Percentiles rank a stretch among this genome's conserved stretches.
Conservation (phyloP, 2,797 vertebrate species). For the Glyptemys insculpta region DNA sequence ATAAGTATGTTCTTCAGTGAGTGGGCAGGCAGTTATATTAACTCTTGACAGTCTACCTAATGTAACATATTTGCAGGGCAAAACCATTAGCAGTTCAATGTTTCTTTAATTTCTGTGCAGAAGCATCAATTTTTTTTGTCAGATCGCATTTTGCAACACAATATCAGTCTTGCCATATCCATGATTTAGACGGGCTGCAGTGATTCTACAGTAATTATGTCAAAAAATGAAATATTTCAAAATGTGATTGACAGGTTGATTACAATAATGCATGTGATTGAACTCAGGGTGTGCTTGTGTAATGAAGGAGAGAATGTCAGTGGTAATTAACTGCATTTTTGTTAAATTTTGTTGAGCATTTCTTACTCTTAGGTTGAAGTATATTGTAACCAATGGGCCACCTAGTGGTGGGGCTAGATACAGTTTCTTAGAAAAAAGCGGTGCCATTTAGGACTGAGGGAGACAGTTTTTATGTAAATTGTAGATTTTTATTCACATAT, state of each 20-base stretch:
- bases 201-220: constrained; percentile 81
- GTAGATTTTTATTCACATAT: background rate
- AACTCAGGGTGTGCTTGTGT: constrained; percentile 74
- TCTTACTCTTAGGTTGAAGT: constrained; percentile 49
- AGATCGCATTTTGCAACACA: constrained; percentile 75
- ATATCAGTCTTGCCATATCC: constrained; percentile 77
- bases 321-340: constrained; percentile 80
- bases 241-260: constrained; percentile 83
- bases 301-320: constrained; percentile 70
- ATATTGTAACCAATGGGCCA: constrained; percentile 64
- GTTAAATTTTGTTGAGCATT: constrained; percentile 78
- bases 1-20: background rate
- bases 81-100: constrained; percentile 28
- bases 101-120: constrained; percentile 68
- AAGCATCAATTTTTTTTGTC: constrained; percentile 64
- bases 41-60: constrained; percentile 26
- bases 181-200: constrained; percentile 74
- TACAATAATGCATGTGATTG: constrained; percentile 82
- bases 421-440: background rate
- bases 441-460: background rate
- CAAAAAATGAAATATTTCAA: constrained; percentile 81
- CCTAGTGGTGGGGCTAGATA: constrained; percentile 53
- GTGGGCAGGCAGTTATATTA: constrained; percentile 13
- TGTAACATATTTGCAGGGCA: constrained; percentile 39
- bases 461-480: constrained; percentile 35